Base-by-base conservation (phyloP, 2,888 invertebrate species). In the Chesias legatella region DNA sequence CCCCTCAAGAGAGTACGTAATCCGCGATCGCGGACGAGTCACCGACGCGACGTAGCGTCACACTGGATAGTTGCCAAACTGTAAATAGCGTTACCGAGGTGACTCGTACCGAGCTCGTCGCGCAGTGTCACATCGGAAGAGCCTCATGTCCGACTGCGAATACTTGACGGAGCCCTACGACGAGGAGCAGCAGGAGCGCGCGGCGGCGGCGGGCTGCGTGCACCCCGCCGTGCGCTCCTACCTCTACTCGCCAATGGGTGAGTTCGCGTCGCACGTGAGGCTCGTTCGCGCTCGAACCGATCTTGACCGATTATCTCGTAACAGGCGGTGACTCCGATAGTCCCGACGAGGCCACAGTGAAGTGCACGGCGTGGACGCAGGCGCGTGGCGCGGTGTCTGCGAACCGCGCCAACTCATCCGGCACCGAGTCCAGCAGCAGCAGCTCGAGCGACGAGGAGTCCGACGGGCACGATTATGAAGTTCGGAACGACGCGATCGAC, bases 301-400 rank as follows among this genome's bases (percentile, higher is more conserved):
- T 64, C 57, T 61, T 69, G 61, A 75, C 56, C 50, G 51, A 54
- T 71, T 73, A 61, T 84, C 64, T 85, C 72, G 73, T 82, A 73
- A 75, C 86, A 86, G 86, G 89, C 80, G 90, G 83, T 52, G 90
- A 91, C 66, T 90, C 90, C 60, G 91, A 91, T 64, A 91, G 91
- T 72, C 86, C 90, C 48, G 91, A 91, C 56, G 91, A 91, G 61
- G 89, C 90, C 33, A 91, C 91, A 48, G 81, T 91, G 71, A 91
- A 91, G 75, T 90, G 89, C 56, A 80, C 86, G 49, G 68, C 73
- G 33, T 86, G 88, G 88, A 72, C 81, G 43, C 89, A 79, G 48
- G 86, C 84, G n/a, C n/a, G n/a, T n/a, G n/a, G n/a, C 40, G 79
- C 78, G 28, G 79, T 82, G 48, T 73, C 76, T 35, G 77, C 79